phyloP scores from a whole-genome alignment of 1,140 invertebrate species.

The Aphis craccivora region DNA sequence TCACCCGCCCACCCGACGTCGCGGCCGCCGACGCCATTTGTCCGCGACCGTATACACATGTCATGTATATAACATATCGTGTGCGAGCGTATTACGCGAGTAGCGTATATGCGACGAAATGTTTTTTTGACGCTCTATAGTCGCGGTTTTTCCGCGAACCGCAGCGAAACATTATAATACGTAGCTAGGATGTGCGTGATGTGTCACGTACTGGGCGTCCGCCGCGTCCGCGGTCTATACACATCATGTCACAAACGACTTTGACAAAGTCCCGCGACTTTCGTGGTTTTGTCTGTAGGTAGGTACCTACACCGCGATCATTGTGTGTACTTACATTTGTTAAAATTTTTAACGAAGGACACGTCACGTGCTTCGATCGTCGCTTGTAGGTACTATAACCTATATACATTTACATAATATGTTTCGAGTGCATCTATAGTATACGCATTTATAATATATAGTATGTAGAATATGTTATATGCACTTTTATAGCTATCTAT shows the following conservation, averaged over 20 bases:
- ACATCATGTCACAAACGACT: background rate
- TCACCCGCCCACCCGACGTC: background rate
- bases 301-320: too few species aligned
- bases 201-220: too few species aligned
- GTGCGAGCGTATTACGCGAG: background rate
- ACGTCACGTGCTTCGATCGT: too few species aligned
- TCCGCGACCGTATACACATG: background rate
- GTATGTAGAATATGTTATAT: too few species aligned
- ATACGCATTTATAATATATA: too few species aligned
- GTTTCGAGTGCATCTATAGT: too few species aligned
- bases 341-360: background rate
- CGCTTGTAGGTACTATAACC: too few species aligned
- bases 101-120: background rate
- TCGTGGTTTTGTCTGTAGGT: background rate
- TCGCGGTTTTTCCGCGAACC: background rate
- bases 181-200: too few species aligned
- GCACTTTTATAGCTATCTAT: too few species aligned
- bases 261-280: background rate
- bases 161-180: background rate
- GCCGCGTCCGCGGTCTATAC: too few species aligned
- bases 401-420: too few species aligned
- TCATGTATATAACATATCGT: background rate
- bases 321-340: background rate
- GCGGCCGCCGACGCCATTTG: conserved; percentile 10
- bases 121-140: background rate